phyloP scores from a whole-genome alignment of 2,113 vertebrate species.

The Anas platyrhynchos region DNA sequence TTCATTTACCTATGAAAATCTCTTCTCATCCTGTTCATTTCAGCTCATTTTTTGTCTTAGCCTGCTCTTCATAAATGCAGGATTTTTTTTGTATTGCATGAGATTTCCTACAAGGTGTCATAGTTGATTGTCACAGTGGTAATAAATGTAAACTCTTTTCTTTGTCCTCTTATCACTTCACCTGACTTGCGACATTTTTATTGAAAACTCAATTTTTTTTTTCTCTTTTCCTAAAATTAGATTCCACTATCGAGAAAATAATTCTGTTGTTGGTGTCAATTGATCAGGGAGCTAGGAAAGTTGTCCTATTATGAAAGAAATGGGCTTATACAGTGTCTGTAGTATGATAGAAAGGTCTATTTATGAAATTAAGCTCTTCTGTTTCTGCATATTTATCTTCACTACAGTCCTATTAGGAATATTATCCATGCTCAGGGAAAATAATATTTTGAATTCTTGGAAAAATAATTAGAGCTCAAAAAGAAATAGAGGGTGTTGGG shows the following conservation, averaged over 20 bases:
- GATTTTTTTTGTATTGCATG: not conserved
- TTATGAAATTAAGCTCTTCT: conserved; percentile 21
- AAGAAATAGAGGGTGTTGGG: not conserved
- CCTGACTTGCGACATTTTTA: not conserved
- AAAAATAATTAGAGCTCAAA: not conserved
- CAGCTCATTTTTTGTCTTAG: not conserved
- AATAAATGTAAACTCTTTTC: not conserved
- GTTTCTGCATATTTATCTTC: not conserved
- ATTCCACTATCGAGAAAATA: not conserved
- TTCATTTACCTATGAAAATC: not conserved
- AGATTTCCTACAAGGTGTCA: not conserved
- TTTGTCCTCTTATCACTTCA: not conserved
- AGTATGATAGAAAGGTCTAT: not conserved
- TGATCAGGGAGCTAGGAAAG: not conserved
- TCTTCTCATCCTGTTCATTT: not conserved
- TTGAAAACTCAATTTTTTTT: not conserved
- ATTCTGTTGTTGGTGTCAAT: not conserved
- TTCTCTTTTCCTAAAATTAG: conserved; percentile 22
- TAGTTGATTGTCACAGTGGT: not conserved
- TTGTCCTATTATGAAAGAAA: not conserved
- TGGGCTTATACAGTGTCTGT: not conserved
- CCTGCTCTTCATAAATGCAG: not conserved
- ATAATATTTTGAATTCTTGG: not conserved
- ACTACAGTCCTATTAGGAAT: not conserved
- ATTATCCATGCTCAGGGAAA: conserved; percentile 15